Base-by-base conservation (phyloP, 1,140 invertebrate species). In the Ceratosolen solmsi region DNA sequence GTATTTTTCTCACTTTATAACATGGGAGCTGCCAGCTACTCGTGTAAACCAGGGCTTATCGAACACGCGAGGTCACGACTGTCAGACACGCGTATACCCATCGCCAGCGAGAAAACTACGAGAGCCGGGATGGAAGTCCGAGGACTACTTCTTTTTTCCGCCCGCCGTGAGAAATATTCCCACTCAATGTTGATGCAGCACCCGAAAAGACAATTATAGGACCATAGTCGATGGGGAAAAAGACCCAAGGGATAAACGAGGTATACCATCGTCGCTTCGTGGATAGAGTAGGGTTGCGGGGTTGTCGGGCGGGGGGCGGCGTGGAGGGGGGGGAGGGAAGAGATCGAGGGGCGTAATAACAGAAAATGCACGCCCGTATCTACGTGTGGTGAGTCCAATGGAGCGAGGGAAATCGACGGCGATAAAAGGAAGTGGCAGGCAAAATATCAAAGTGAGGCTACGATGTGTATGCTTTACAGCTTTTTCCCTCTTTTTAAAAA, bases 61-160 rank as follows among this genome's bases (percentile, higher is more conserved):
- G 76, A 65, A 71, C 79, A 80, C 79, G 79, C 71, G 79, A 80
- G 79, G 79, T 63, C 79, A 63, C 58, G 74, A 56, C 20, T 74
- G 71, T 36, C 38, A 56, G 49, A 1, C 51, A 74, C 25, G 49
- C 71, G 71, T 17, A 22, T 74, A 71, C 38, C 49, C 27, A 74
- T 51, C 22, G 54, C 8, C 22, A 13, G 41, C 49, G 5, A 15
- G n/a, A 36, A n/a, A 60, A 75, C 22, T 49, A 27, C 54, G 13
- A 60, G 41, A 33, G 65, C 20, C 71, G 27, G 20, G 25, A 73
- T 25, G 22, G 33, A 56, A 36, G 27, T 7, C 30, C 72, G 25
- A 54, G n/a, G 17, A 74, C 25, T 56, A n/a, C 46, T 56, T 13
- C 1, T 74, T 74, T 51, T 36, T 15, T 17, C 51, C 49, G n/a